Base-by-base conservation (phyloP, 2,113 vertebrate species). In the Cisticola juncidis region DNA sequence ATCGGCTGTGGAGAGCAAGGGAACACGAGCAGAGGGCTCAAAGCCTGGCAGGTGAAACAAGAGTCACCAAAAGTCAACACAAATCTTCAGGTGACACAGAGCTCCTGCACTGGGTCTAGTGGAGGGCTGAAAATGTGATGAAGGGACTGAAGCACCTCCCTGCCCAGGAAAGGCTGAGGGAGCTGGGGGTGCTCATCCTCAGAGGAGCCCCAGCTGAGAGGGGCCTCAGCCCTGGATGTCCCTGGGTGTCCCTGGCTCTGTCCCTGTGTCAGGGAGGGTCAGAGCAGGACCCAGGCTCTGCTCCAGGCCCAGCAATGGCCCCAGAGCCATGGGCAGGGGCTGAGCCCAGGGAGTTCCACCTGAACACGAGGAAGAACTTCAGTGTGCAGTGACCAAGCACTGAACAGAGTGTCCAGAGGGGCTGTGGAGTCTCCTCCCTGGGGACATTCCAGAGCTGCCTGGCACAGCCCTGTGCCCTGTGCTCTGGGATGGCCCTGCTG, bases 41-140 rank as follows among this genome's bases (percentile, higher is more conserved):
- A 11, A 25, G n/a, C 11, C 13, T 64, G 31, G 22, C 36, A 72
- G 17, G 25, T 31, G 4, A 29, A 77, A 50, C 5, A 23, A 31
- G 0, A 17, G 9, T 36, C 45, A 40, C 20, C 31, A 11, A 33
- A n/a, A n/a, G 8, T 11, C 24, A 71, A 21, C 24, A 24, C 11
- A 14, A 45, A 45, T 50, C 25, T 42, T 18, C 19, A 16, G 20
- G 8, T 20, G 19, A 33, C 16, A 19, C 0, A 1, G 53, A 60
- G 13, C 28, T 54, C 29, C 56, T 83, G 47, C 14, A 8, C 2
- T 1, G 1, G 14, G 17, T 2, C 7, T 22, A 61, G 23, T 1
- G 2, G n/a, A 26, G 9, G 29, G n/a, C 29, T 61, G 33, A 2
- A 54, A 11, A 70, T 18, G 20, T 35, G 25, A 7, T 5, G 26